A percentile compares a stretch with the other conserved stretches of the same genome.
These are phyloP conservation scores for Apteryx mantelli DNA, from an alignment of 2,113 vertebrate species.

Conservation along the genomic window DNA sequence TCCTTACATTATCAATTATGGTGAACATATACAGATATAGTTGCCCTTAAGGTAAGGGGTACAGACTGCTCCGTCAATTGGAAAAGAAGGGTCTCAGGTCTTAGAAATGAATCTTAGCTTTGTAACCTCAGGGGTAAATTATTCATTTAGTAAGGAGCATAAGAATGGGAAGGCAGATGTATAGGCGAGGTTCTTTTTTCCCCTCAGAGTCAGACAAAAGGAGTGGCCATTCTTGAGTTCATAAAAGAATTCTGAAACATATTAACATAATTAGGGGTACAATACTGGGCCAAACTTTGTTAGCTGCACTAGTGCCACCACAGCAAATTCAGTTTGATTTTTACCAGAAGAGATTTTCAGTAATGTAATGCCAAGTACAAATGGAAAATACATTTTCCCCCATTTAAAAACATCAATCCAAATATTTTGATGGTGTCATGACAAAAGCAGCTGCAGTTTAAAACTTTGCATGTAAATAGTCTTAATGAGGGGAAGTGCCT, in stretches of 20 bases:
- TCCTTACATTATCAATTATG: neutral
- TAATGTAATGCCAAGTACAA: conserved; percentile 31
- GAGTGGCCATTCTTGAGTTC: neutral
- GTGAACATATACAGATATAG: neutral
- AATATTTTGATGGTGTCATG: conserved; percentile 60
- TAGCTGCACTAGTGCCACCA: conserved; percentile 13
- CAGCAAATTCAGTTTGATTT: conserved; percentile 31
- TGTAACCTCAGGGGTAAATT: neutral
- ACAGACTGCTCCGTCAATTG: neutral
- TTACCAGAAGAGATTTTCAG: conserved; percentile 24
- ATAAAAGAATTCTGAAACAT: conserved; percentile 27
- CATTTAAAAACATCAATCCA: neutral
- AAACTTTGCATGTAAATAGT: conserved; percentile 54
- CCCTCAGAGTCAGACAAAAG: neutral
- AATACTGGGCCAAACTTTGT: neutral
- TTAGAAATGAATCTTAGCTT: neutral
- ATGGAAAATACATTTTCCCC: conserved; percentile 51
- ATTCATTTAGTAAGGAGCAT: neutral
- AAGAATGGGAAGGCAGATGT: neutral
- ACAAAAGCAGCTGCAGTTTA: conserved; percentile 48
- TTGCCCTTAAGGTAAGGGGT: neutral
- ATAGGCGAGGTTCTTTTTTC: neutral
- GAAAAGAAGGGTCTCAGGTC: neutral
- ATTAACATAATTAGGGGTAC: conserved; percentile 14
- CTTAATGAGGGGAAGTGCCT: conserved; percentile 47